These are phyloP conservation scores for Lasioglossum morio DNA, from an alignment of 2,888 invertebrate genomes.

Conservation along the genomic window DNA sequence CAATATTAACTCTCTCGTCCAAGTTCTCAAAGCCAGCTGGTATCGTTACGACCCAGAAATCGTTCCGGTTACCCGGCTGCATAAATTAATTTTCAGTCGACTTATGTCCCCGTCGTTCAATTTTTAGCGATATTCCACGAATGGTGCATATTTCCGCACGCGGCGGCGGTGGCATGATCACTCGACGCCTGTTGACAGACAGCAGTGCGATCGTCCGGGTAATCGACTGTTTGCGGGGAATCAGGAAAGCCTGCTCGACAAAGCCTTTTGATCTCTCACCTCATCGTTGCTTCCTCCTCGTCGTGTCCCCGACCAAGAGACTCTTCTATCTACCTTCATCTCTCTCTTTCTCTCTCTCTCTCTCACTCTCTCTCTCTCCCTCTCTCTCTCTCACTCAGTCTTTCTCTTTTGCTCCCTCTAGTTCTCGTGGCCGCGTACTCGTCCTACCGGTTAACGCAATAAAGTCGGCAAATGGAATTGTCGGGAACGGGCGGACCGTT, in stretches of 20 bases:
- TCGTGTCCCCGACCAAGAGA: conserved; percentile 37
- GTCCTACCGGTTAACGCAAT: conserved; percentile 66
- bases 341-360: background rate
- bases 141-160: background rate
- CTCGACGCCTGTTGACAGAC: conserved; percentile 34
- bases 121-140: background rate
- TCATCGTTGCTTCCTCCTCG: conserved; percentile 44
- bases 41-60: too few species aligned
- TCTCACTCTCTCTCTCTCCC: background rate
- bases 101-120: background rate
- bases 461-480: conserved; percentile 74
- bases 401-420: background rate
- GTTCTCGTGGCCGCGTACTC: conserved; percentile 43
- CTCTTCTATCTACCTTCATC: background rate
- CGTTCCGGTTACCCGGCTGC: too few species aligned
- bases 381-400: background rate
- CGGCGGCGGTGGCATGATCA: background rate
- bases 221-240: conserved; percentile 52
- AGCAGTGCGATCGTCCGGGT: conserved; percentile 19
- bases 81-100: conserved; percentile 20
- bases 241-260: conserved; percentile 40
- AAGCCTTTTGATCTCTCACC: conserved; percentile 68
- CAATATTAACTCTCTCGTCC: conserved; percentile 1
- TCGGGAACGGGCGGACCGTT: conserved; percentile 70
- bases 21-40: background rate